phyloP scores from a whole-genome alignment of 2,113 vertebrate species.

The Oxyura jamaicensis region DNA sequence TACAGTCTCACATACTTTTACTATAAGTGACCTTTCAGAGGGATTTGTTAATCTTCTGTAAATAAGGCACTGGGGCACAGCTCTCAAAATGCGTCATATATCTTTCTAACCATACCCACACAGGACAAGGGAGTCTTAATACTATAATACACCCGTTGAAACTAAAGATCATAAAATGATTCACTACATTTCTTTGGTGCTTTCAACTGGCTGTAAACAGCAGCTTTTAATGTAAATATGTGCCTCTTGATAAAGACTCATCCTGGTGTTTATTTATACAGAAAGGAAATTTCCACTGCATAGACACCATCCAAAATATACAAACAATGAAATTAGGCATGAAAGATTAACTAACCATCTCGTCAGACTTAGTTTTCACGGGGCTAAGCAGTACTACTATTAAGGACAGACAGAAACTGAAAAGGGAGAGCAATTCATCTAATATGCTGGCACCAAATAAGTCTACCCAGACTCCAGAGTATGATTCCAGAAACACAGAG shows the following conservation, averaged over 20 bases:
- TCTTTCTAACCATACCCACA: background rate
- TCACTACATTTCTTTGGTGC: background rate
- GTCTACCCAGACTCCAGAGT: background rate
- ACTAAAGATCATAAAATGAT: background rate
- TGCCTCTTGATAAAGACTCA: background rate
- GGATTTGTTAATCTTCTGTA: background rate
- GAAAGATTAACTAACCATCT: background rate
- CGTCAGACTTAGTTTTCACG: background rate
- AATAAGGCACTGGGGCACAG: rapidly evolving
- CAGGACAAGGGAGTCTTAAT: background rate
- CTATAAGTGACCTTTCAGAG: background rate
- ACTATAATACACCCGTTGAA: background rate
- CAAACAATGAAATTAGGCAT: background rate
- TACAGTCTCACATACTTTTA: background rate
- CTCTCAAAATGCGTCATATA: background rate
- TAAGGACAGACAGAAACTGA: background rate
- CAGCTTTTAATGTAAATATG: background rate
- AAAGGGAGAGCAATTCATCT: background rate
- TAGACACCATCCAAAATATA: background rate
- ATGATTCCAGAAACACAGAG: background rate
- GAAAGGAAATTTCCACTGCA: background rate
- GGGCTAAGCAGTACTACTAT: background rate
- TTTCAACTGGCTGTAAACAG: background rate
- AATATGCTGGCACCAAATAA: background rate
- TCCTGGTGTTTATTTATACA: background rate